Percentiles rank a stretch among this genome's conserved stretches.
Evolutionary conservation across 2,888 invertebrate species (phyloP).

Genomic region (Sminthurides aquaticus): DNA sequence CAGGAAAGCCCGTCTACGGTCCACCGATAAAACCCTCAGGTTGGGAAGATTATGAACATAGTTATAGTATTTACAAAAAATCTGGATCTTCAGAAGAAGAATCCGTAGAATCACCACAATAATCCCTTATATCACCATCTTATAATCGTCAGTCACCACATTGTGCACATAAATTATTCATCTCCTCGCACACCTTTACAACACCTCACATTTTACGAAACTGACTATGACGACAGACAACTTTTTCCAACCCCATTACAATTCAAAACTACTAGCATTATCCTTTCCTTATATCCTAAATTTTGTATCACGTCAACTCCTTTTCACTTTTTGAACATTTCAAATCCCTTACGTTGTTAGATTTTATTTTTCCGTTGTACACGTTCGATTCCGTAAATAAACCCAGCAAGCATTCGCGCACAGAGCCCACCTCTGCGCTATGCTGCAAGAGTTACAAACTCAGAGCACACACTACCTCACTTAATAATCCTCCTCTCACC

Average conservation of each 20-base stretch:
- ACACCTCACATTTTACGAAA: neutral
- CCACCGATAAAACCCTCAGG: conserved; percentile 40
- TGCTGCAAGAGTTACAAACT: too few species aligned
- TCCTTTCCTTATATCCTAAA: too few species aligned
- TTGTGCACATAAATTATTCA: conserved; percentile 5
- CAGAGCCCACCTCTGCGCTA: too few species aligned
- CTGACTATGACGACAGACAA: neutral
- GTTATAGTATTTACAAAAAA: conserved; percentile 11
- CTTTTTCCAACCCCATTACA: neutral
- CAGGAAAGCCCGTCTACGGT: conserved; percentile 22
- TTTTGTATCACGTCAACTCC: neutral
- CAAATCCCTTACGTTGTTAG: neutral
- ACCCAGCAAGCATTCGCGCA: too few species aligned
- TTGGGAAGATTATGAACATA: conserved; percentile 27
- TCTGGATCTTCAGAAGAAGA: conserved; percentile 12
- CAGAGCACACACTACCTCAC: too few species aligned
- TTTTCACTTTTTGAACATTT: neutral
- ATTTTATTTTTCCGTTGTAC: too few species aligned
- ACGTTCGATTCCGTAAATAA: too few species aligned
- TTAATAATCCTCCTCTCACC: too few species aligned
- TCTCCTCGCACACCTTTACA: neutral
- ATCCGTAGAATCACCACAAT: neutral
- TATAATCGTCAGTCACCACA: too few species aligned
- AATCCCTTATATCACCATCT: too few species aligned
- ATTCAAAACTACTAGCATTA: neutral